phyloP scores from a whole-genome alignment of 2,888 invertebrate genomes.

The Lapara coniferarum region DNA sequence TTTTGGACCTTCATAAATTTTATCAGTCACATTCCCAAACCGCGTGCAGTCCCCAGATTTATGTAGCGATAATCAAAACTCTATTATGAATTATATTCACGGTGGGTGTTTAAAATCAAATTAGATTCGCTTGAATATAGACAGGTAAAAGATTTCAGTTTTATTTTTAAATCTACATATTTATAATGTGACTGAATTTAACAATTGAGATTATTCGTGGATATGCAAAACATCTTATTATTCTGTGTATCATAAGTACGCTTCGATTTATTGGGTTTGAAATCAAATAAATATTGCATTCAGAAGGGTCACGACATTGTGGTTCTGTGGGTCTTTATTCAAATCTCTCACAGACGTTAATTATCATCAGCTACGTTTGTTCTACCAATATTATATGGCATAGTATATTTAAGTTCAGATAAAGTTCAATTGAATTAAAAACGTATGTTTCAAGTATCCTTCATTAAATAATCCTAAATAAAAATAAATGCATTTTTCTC shows the following conservation, averaged over 20 bases:
- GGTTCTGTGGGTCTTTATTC: no score
- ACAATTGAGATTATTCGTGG: constrained; percentile 68
- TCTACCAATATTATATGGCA: no score
- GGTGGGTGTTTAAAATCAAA: constrained; percentile 55
- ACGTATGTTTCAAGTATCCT: no score
- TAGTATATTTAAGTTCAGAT: no score
- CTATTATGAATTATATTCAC: constrained; percentile 61
- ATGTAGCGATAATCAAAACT: constrained; percentile 60
- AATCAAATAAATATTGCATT: neutral
- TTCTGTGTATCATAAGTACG: constrained; percentile 55
- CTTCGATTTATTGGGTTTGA: constrained; percentile 13
- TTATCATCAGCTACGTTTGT: no score
- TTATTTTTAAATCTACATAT: constrained; percentile 26
- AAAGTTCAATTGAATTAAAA: no score
- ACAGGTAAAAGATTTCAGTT: neutral
- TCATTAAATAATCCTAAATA: no score
- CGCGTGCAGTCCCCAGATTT: constrained; percentile 67
- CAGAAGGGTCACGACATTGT: constrained; percentile 13
- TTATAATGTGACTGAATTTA: constrained; percentile 51
- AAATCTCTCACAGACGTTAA: no score
- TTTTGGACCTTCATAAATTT: constrained; percentile 72
- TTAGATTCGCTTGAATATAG: constrained; percentile 50
- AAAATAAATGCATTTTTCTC: no score
- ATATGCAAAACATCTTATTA: constrained; percentile 62
- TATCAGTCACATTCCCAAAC: constrained; percentile 60